These are phyloP conservation scores for Ploceus nigricollis DNA, from an alignment of 2,113 vertebrate species.

Conservation along the genomic window DNA sequence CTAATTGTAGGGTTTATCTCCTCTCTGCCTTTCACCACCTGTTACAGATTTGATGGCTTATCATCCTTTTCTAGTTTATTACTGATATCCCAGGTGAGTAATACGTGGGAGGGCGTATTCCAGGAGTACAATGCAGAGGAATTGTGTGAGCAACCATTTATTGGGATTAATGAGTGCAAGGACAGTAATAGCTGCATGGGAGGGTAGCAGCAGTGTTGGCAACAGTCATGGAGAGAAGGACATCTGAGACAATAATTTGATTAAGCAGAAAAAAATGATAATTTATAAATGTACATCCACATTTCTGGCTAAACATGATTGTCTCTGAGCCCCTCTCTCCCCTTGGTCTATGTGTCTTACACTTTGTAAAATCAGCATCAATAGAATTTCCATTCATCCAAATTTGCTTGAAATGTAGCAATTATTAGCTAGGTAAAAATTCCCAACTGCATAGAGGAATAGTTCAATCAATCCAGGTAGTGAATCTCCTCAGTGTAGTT, in stretches of 20 bases:
- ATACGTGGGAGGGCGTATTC: constrained; percentile 14
- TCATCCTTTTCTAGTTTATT: constrained; percentile 40
- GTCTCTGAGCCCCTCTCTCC: not conserved
- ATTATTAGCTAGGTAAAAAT: not conserved
- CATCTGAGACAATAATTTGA: not conserved
- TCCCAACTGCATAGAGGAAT: not conserved
- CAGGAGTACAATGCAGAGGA: constrained; percentile 5
- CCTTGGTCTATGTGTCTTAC: not conserved
- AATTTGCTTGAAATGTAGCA: not conserved
- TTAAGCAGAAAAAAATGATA: not conserved
- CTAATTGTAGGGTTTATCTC: constrained; percentile 59
- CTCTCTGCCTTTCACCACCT: constrained; percentile 60
- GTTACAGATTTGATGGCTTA: constrained; percentile 69
- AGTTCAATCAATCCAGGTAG: not conserved
- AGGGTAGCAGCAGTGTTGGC: not conserved
- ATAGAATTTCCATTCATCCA: not conserved
- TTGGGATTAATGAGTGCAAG: constrained; percentile 33
- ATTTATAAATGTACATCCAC: not conserved
- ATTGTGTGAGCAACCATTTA: constrained; percentile 29
- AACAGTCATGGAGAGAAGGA: not conserved
- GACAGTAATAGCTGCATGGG: not conserved
- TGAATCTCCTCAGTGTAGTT: not conserved
- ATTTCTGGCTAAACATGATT: not conserved
- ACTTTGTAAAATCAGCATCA: not conserved
- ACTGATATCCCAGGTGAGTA: constrained; percentile 34